phyloP scores from a whole-genome alignment of 2,888 invertebrate species.

The Ochropacha duplaris region DNA sequence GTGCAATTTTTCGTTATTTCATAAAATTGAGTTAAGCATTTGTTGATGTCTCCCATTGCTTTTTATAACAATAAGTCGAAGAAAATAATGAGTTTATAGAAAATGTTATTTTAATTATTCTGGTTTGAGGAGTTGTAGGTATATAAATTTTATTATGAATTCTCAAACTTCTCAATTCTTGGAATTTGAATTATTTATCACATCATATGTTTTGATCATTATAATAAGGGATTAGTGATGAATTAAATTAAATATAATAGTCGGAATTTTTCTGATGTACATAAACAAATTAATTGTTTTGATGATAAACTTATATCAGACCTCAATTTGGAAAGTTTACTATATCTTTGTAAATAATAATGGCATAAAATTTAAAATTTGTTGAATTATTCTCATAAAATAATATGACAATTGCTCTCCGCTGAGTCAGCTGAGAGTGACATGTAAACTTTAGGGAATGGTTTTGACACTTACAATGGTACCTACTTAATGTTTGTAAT shows the following conservation, averaged over 20 bases:
- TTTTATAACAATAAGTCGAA: not conserved
- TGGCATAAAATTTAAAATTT: not conserved
- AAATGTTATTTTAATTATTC: slow-evolving; percentile 16
- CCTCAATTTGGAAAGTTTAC: slow-evolving; percentile 40
- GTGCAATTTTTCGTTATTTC: slow-evolving; percentile 5
- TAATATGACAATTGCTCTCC: slow-evolving; percentile 1
- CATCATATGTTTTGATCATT: slow-evolving; percentile 42
- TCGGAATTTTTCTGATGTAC: slow-evolving; percentile 29
- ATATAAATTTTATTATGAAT: slow-evolving; percentile 32
- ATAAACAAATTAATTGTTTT: slow-evolving; percentile 23
- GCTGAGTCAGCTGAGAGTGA: slow-evolving; percentile 1
- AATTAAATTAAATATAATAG: slow-evolving; percentile 14
- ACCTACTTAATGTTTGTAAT: slow-evolving; percentile 40
- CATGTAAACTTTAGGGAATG: slow-evolving; percentile 9
- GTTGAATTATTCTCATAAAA: not conserved
- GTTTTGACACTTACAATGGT: slow-evolving; percentile 23
- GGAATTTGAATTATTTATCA: slow-evolving; percentile 38
- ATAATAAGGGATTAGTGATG: slow-evolving; percentile 33
- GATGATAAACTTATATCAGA: slow-evolving; percentile 14
- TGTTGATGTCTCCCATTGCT: slow-evolving; percentile 8
- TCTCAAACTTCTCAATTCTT: slow-evolving; percentile 31
- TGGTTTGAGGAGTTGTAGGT: slow-evolving; percentile 29
- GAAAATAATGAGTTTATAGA: slow-evolving; percentile 32
- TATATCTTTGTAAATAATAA: slow-evolving; percentile 4
- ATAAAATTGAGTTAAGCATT: not conserved